Evolutionary conservation across 1,140 invertebrate species (phyloP), one percentile per base, ranked within the genome.

Genomic region (Chionoecetes opilio): DNA sequence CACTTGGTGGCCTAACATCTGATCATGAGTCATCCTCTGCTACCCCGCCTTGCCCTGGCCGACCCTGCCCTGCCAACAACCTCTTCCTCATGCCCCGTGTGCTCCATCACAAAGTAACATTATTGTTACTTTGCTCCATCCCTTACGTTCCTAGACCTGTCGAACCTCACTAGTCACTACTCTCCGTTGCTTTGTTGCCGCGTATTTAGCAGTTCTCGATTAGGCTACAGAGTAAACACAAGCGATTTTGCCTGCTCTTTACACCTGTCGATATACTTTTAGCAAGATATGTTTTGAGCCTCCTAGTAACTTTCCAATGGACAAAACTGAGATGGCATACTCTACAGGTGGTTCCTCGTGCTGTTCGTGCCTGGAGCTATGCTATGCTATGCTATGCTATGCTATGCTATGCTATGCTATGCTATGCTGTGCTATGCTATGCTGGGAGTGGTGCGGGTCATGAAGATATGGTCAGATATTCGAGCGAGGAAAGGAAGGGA

Each of bases 1-100:
- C 94, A 95, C 89, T 95, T 95, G 90, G 90, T 95, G 32, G 75
- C 41, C 84, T 87, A 91, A 91, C 94, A 92, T 95, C 94, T 92
- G 94, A 95, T 95, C 82, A 92, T 95, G 94, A 95, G 38, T 95
- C 94, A 95, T 37, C 82, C 32, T 38, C 31, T 21, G 82, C 37
- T 88, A 37, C 32, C 46, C 63, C 38, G 86, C 29, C 84, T 31
- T n/a, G 9, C 91, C 41, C 53, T 91, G n/a, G 5, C n/a, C 90
- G 21, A 17, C n/a, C 82, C 35, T 75, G 63, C 34, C 82, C 35
- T 91, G 34, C 91, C 32, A 11, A 8, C 91, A 14, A 21, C n/a
- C 37, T 32, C 34, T 46, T 6, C 8, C 29, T 34, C 37, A 26
- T 53, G n/a, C 82, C 82, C 84, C 32, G 11, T 6, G 31, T 21